Percentiles rank a stretch among this genome's conserved stretches.
Evolutionary conservation across 2,888 invertebrate genomes (phyloP).

Genomic region (Bursaphelenchus okinawaensis): DNA sequence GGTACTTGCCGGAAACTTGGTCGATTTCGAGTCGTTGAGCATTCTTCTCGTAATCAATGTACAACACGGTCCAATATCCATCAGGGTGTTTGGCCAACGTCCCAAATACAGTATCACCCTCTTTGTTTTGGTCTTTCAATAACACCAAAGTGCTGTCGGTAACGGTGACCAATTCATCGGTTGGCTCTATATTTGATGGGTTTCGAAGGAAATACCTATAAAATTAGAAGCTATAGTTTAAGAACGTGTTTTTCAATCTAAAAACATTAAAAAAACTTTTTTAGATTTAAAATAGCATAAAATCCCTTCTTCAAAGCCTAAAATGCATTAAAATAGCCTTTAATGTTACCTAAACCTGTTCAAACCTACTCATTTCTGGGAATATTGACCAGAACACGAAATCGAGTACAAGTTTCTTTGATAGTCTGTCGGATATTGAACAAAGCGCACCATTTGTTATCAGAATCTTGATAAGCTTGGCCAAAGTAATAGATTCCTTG

Average conservation of each 20-base stretch:
- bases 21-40: background rate
- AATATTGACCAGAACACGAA: background rate
- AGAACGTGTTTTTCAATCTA: too few species aligned
- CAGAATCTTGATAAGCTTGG: background rate
- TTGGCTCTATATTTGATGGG: background rate
- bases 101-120: background rate
- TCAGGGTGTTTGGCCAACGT: background rate
- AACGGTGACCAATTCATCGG: background rate
- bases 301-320: too few species aligned
- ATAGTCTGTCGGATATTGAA: background rate
- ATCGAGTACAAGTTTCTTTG: background rate
- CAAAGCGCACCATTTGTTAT: background rate
- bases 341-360: background rate
- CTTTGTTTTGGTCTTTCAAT: background rate
- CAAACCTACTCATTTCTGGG: background rate
- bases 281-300: too few species aligned
- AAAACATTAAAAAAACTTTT: too few species aligned
- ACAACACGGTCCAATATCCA: background rate
- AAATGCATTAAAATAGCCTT: too few species aligned
- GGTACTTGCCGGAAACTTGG: background rate
- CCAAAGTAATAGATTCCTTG: background rate
- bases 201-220: background rate
- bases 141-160: background rate
- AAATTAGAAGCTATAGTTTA: too few species aligned
- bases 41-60: background rate